Evolutionary conservation across 2,888 invertebrate species (phyloP).

Genomic region (Idaea straminata): DNA sequence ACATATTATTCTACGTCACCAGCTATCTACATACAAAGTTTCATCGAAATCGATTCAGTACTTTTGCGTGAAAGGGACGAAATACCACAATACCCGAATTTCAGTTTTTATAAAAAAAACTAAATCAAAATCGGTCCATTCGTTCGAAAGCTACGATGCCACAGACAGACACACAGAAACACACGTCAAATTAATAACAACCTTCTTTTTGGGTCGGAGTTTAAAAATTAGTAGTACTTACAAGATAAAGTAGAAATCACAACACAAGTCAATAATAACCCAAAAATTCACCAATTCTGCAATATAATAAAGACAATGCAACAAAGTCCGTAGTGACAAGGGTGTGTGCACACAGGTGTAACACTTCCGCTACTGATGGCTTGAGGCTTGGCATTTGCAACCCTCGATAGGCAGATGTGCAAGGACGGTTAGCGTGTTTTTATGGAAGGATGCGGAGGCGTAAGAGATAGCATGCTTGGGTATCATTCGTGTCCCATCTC

Average conservation of each 20-base stretch:
- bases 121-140: too few relatives aligned
- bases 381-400: slow-evolving; percentile 45
- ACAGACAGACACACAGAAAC: too few relatives aligned
- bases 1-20: too few relatives aligned
- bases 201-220: not conserved
- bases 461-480: not conserved
- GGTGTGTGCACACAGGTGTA: slow-evolving; percentile 39
- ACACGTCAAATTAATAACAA: too few relatives aligned
- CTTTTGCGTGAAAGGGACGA: too few relatives aligned
- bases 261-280: not conserved
- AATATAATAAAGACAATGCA: not conserved
- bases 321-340: slow-evolving; percentile 1
- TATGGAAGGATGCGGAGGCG: not conserved
- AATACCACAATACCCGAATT: too few relatives aligned
- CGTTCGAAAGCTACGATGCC: too few relatives aligned
- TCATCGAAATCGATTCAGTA: too few relatives aligned
- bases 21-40: too few relatives aligned
- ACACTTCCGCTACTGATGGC: slow-evolving; percentile 30
- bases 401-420: slow-evolving; percentile 36
- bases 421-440: slow-evolving; percentile 18
- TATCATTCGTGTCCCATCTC: too few relatives aligned
- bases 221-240: not conserved
- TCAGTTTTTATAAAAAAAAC: too few relatives aligned
- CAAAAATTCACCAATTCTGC: not conserved
- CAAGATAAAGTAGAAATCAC: not conserved